A percentile compares a stretch with the other conserved stretches of the same genome.
Evolutionary conservation across 1,140 invertebrate species (phyloP).

Genomic region (Branchinecta lynchi): DNA sequence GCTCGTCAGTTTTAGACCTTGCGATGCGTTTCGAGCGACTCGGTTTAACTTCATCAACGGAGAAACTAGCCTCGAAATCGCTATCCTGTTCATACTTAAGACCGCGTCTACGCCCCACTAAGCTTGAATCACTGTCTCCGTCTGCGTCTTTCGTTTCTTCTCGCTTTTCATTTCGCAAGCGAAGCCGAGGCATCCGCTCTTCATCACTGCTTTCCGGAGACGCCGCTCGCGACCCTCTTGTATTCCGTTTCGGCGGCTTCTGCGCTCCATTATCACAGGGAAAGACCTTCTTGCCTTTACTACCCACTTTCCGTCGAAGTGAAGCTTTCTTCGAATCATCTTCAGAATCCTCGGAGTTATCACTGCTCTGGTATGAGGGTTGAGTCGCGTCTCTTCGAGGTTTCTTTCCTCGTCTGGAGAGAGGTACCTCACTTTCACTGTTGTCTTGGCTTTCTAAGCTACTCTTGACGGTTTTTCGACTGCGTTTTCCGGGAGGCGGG

Average conservation of each 20-base stretch:
- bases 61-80: neutral
- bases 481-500: neutral
- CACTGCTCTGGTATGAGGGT: neutral
- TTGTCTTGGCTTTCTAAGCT: neutral
- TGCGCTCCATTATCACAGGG: neutral
- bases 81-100: neutral
- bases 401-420: neutral
- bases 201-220: neutral
- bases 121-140: neutral
- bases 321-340: neutral
- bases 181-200: neutral
- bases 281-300: neutral
- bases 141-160: neutral
- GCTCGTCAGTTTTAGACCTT: no score
- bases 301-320: neutral
- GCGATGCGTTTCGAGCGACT: no score
- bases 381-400: neutral
- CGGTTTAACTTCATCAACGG: no score
- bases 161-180: neutral
- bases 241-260: neutral
- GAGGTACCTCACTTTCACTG: neutral
- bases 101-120: neutral
- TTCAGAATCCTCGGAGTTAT: neutral
- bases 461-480: neutral
- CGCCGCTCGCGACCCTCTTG: neutral